A percentile compares a stretch with the other conserved stretches of the same genome.
Evolutionary conservation across 2,888 invertebrate genomes (phyloP).

Genomic region (Polymixis lichenea): DNA sequence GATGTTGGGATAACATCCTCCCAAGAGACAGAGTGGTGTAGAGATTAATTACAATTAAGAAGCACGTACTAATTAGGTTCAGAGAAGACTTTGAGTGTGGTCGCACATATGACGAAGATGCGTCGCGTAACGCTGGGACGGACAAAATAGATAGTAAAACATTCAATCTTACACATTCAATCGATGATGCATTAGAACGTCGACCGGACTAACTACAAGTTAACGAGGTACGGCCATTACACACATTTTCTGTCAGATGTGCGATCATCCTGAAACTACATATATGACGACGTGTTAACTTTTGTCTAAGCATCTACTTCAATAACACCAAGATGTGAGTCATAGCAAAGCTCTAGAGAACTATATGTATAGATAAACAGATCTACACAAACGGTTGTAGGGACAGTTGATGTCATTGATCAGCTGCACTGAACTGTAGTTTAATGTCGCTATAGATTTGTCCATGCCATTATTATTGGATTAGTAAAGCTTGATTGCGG

Average conservation of each 20-base stretch:
- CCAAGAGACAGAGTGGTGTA: neutral
- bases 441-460: neutral
- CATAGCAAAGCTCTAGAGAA: neutral
- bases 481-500: neutral
- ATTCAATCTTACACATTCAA: too few species aligned
- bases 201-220: neutral
- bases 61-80: slow-evolving; percentile 7
- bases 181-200: too few species aligned
- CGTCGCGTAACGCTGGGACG: neutral
- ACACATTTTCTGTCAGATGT: neutral
- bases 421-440: neutral
- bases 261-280: too few species aligned
- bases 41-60: slow-evolving; percentile 46
- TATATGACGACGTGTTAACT: neutral
- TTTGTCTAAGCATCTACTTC: neutral
- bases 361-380: neutral
- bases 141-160: neutral
- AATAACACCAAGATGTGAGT: too few species aligned
- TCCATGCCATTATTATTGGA: neutral
- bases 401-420: neutral
- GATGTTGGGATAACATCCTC: slow-evolving; percentile 40
- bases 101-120: neutral
- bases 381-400: neutral
- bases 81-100: neutral
- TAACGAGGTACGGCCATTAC: neutral